Base-by-base conservation (phyloP, 2,888 invertebrate species). In the Aleiodes alternator region DNA sequence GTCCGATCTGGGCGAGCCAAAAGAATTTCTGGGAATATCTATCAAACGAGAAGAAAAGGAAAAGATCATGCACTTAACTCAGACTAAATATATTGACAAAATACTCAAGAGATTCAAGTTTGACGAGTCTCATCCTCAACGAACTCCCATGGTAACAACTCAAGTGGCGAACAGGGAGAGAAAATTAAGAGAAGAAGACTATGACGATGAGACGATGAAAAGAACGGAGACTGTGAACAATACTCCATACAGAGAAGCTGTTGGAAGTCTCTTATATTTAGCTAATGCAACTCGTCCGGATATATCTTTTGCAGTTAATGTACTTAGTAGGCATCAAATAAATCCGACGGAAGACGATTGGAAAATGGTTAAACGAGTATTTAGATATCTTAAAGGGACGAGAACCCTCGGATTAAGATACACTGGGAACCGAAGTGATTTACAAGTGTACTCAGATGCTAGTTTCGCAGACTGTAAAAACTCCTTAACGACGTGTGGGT, bases 41-140 rank as follows among this genome's bases (percentile, higher is more conserved):
- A 56, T 82, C 0, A 77, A 82, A 48, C 76, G 80, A 50, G 23
- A 53, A 11, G 73, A 23, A 0, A 34, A 61, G 9, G 71, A 73
- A 0, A 14, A 53, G 2, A 1, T 4, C 23, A 77, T 81, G 9
- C 51, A 11, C 11, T 48, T 80, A 9, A 69, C 64, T 7, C 81
- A 81, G 68, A 38, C 38, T 38, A 38, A 38, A 38, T 38, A 38
- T 38, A 38, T 38, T 38, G 38, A 38, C 38, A 38, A 72, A 8
- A 31, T 82, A 3, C 68, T 82, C 11, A 66, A 70, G 14, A 50
- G 64, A 64, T 82, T 68, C 61, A 69, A 69, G 3, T 80, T 79
- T 78, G 23, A 69, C n/a, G 64, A 81, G 8, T 78, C 69, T 48
- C 81, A 80, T 16, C 56, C 73, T 48, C 51, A 53, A 16, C 16